Evolutionary conservation across 2,888 invertebrate species (phyloP).

Genomic region (Ophonus ardosiacus): DNA sequence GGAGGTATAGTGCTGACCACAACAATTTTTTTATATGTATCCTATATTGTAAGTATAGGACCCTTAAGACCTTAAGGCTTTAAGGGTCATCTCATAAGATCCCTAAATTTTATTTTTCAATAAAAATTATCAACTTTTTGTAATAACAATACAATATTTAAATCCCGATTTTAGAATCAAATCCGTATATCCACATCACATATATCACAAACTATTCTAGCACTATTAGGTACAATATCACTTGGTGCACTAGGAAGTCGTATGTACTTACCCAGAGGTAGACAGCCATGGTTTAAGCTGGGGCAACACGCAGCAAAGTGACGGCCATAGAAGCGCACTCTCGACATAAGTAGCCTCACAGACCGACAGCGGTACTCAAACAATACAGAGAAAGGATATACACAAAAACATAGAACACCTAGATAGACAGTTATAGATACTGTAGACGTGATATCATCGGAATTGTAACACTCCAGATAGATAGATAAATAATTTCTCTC

Average conservation of each 20-base stretch:
- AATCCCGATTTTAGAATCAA: not conserved
- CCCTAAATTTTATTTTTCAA: too few relatives aligned
- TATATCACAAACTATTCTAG: not conserved
- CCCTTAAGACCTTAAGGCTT: too few relatives aligned
- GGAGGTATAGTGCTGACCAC: too few relatives aligned
- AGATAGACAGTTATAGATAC: too few relatives aligned
- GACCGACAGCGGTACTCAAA: not conserved
- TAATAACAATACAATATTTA: too few relatives aligned
- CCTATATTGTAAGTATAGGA: too few relatives aligned
- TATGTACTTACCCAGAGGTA: not conserved
- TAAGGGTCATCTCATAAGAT: too few relatives aligned
- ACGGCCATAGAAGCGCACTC: not conserved
- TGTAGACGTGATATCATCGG: not conserved
- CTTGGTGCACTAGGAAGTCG: not conserved
- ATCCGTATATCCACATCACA: not conserved
- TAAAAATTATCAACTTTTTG: too few relatives aligned
- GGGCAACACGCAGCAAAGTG: not conserved
- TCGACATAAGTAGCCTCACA: not conserved
- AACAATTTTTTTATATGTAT: too few relatives aligned
- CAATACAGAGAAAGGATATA: not conserved
- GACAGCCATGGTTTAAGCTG: not conserved
- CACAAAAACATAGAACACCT: not conserved
- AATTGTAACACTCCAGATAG: too few relatives aligned
- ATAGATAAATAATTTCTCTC: too few relatives aligned
- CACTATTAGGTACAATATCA: not conserved